Evolutionary conservation across 2,797 vertebrate genomes (phyloP), one percentile per base, ranked within the genome.

Genomic region (Sciaenops ocellatus): DNA sequence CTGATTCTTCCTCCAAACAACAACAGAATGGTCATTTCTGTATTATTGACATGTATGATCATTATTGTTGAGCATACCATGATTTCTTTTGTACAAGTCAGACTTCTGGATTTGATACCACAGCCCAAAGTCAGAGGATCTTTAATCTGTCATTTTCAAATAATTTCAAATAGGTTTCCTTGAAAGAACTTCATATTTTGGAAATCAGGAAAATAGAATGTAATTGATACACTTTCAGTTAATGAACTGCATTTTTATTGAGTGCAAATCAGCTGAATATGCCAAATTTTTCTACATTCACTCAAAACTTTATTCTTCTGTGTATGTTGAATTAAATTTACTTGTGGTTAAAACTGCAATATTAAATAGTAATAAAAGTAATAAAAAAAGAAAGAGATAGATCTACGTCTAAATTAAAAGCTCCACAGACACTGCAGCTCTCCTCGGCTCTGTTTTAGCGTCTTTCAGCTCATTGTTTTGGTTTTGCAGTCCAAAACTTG

Each of bases 11-110:
- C 66, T 85, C 78, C 59, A 57, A 82, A 78, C 46, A 68, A 69
- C 66, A 76, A 54, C 51, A 74, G 73, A 83, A 16, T 72, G 57
- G 50, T 64, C 46, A 46, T 84, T 82, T 86, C 64, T 90, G 76
- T 84, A 17, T 82, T 65, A 38, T 60, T 78, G 68, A 69, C 52
- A 42, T 82, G 75, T 85, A 38, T 82, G 62, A 78, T 78, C 59
- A 41, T 79, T 85, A 59, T 78, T 85, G 72, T 83, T 67, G 50
- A 69, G 51, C 52, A 16, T 74, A 70, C 74, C 77, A 47, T 78
- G 50, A 41, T 81, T 76, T 75, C 42, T 57, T 75, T 82, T 91
- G 89, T 92, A 82, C 87, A 90, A 87, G 87, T 71, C 85, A 79
- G 85, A 79, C 82, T 90, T 79, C 48, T 60, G 5, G 85, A 80